A percentile compares a stretch with the other conserved stretches of the same genome.
These are phyloP conservation scores for Vulpes vulpes DNA, from an alignment of 2,113 vertebrate species.

Conservation along the genomic window DNA sequence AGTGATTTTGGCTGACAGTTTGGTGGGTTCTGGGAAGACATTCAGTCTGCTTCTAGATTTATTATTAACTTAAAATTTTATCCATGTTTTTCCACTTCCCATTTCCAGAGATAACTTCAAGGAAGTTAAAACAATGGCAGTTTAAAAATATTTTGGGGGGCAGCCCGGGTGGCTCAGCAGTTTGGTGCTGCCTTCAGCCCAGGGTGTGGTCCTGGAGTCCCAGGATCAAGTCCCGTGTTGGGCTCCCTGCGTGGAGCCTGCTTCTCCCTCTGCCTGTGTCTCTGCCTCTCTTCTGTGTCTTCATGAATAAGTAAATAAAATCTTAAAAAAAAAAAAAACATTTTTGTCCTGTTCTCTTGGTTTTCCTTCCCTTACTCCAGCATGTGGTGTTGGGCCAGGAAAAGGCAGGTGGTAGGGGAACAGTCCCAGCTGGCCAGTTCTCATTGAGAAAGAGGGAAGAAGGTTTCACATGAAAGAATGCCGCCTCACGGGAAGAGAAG, in stretches of 20 bases:
- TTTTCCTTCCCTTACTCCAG: neutral
- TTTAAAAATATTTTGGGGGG: neutral
- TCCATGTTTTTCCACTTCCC: neutral
- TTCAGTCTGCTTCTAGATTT: neutral
- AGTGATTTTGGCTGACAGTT: neutral
- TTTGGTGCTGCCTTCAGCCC: too few relatives aligned
- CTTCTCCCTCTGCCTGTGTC: too few relatives aligned
- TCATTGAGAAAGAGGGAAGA: neutral
- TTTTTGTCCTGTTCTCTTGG: neutral
- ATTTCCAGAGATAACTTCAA: neutral
- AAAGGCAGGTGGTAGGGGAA: too few relatives aligned
- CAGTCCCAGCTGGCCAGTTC: rapidly evolving
- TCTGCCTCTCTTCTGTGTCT: too few relatives aligned
- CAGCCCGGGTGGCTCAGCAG: too few relatives aligned
- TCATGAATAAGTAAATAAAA: too few relatives aligned
- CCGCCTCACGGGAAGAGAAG: neutral
- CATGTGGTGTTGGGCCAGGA: neutral
- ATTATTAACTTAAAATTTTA: neutral
- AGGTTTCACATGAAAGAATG: neutral
- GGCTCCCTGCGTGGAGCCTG: too few relatives aligned
- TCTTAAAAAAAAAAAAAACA: too few relatives aligned
- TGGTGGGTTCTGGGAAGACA: neutral
- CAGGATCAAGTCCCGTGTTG: too few relatives aligned
- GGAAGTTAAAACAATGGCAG: neutral
- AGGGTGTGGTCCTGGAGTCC: too few relatives aligned